These are phyloP conservation scores for Sarcophaga carnaria DNA, from an alignment of 2,888 invertebrate genomes.

Conservation along the genomic window DNA sequence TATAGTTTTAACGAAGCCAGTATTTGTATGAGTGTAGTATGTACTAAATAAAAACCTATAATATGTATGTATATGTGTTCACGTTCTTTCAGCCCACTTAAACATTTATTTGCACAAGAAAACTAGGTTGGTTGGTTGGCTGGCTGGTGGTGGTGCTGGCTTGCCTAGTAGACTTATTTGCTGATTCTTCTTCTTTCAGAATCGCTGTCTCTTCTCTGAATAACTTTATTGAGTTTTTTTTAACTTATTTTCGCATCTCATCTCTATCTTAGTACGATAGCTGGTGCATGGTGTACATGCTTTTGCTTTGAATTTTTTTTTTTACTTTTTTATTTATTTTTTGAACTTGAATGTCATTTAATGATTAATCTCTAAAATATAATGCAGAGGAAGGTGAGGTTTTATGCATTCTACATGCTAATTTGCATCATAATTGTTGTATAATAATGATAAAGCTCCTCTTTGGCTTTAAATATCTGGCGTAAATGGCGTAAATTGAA, in stretches of 20 bases:
- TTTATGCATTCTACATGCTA: no score
- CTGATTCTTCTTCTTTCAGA: not conserved
- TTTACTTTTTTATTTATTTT: not conserved
- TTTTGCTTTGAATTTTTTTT: not conserved
- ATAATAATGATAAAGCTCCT: no score
- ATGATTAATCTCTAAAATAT: not conserved
- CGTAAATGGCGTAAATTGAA: not conserved
- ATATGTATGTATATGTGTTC: conserved; percentile 10
- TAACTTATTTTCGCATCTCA: not conserved
- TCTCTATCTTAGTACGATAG: not conserved
- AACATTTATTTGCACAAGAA: conserved; percentile 25
- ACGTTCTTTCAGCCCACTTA: conserved; percentile 44
- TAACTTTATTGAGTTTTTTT: conserved; percentile 15
- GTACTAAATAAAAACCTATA: conserved; percentile 32
- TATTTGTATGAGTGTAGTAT: not conserved
- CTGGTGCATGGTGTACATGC: not conserved
- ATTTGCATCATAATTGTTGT: no score
- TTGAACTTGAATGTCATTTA: conserved; percentile 50
- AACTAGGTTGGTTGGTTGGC: conserved; percentile 42
- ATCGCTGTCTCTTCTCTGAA: not conserved
- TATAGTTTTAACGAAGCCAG: not conserved
- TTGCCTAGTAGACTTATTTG: not conserved
- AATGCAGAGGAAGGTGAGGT: not conserved
- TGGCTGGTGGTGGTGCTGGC: not conserved
- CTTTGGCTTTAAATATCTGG: no score